Percentiles rank a stretch among this genome's conserved stretches.
phyloP scores from a whole-genome alignment of 2,888 invertebrate species.

The Hartigia nigra region DNA sequence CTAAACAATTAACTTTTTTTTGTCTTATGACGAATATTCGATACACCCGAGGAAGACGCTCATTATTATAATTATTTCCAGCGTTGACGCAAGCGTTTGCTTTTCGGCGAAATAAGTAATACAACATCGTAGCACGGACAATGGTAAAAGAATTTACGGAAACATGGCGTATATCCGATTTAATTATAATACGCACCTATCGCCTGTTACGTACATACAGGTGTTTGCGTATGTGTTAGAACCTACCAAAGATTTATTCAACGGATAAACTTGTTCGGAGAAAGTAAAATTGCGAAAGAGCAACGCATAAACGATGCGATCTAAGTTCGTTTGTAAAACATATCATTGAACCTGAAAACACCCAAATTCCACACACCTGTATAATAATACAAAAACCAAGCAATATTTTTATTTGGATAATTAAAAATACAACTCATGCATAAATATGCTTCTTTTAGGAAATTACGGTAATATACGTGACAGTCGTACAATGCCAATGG shows the following conservation, averaged over 20 bases:
- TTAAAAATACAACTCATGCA: background rate
- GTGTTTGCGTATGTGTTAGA: background rate
- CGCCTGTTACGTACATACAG: background rate
- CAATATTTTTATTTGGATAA: background rate
- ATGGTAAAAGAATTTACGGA: background rate
- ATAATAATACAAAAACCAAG: background rate
- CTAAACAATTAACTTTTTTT: background rate
- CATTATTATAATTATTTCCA: background rate
- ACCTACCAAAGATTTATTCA: background rate
- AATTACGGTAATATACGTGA: background rate
- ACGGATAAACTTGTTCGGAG: background rate
- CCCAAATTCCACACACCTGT: background rate
- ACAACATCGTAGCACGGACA: background rate
- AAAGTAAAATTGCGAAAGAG: background rate
- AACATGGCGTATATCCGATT: background rate
- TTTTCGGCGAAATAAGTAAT: background rate
- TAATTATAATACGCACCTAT: background rate
- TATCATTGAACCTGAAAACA: background rate
- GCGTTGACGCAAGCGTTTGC: background rate
- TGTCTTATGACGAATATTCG: background rate
- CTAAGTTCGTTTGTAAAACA: background rate
- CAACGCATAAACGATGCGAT: background rate
- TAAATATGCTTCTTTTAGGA: background rate
- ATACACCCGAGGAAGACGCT: background rate
- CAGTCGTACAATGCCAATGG: background rate